A percentile compares a stretch with the other conserved stretches of the same genome.
phyloP scores from a whole-genome alignment of 1,140 invertebrate species.

The Leptinotarsa undecemlineata region DNA sequence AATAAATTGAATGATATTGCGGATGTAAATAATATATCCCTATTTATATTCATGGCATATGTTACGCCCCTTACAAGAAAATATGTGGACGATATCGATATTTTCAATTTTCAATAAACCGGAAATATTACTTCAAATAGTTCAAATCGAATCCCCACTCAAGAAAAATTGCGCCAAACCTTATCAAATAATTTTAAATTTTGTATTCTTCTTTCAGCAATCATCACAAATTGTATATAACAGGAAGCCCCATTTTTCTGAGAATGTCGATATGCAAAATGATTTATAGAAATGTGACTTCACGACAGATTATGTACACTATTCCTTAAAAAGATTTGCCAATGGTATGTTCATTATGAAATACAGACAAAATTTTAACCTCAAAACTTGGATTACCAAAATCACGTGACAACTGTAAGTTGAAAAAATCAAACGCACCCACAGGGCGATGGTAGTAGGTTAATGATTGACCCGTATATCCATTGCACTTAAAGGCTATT shows the following conservation, averaged over 20 bases:
- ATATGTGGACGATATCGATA: not conserved
- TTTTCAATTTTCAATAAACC: slow-evolving; percentile 2
- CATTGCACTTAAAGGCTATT: too few relatives aligned
- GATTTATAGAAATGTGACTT: not conserved
- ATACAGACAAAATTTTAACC: not conserved
- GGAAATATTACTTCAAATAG: not conserved
- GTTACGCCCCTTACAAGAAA: too few relatives aligned
- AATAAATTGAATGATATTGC: not conserved
- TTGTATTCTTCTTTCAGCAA: not conserved
- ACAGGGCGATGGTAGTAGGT: too few relatives aligned
- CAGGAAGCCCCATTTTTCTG: too few relatives aligned
- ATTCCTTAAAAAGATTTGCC: not conserved
- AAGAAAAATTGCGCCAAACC: slow-evolving; percentile 3
- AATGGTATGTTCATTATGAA: not conserved
- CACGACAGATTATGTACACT: not conserved
- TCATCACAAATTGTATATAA: too few relatives aligned
- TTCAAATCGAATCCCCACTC: not conserved
- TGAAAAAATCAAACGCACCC: too few relatives aligned
- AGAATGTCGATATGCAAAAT: too few relatives aligned
- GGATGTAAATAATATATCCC: slow-evolving; percentile 1
- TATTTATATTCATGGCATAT: too few relatives aligned
- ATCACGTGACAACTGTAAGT: not conserved
- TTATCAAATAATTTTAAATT: not conserved
- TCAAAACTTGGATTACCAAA: not conserved
- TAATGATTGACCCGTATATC: too few relatives aligned